phyloP scores from a whole-genome alignment of 2,888 invertebrate species.

The Spilosoma lubricipeda region DNA sequence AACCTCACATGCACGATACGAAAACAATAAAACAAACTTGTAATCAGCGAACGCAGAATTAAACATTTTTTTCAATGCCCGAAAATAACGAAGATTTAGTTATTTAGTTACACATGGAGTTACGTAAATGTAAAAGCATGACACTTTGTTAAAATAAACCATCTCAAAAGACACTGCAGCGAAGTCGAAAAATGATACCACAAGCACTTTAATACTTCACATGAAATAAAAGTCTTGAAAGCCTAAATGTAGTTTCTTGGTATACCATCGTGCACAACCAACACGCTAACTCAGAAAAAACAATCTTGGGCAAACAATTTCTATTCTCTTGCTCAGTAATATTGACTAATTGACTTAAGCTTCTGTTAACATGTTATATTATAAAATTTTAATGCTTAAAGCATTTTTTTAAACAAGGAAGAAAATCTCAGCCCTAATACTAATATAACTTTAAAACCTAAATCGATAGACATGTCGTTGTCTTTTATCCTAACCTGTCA shows the following conservation, averaged over 20 bases:
- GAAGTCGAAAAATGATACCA: constrained; percentile 30
- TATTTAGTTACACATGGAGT: constrained; percentile 16
- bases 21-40: constrained; percentile 29
- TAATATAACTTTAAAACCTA: not conserved
- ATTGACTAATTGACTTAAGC: too few species aligned
- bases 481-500: too few species aligned
- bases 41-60: constrained; percentile 5
- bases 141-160: constrained; percentile 8
- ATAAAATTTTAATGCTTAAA: not conserved
- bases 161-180: constrained; percentile 38
- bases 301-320: too few species aligned
- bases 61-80: not conserved
- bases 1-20: constrained; percentile 47
- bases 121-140: constrained; percentile 10
- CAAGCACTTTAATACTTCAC: constrained; percentile 34
- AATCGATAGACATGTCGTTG: not conserved
- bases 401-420: not conserved
- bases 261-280: constrained; percentile 2
- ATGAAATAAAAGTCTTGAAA: not conserved
- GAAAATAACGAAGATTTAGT: not conserved
- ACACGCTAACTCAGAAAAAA: not conserved
- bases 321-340: too few species aligned
- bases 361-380: too few species aligned
- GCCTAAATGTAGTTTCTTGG: not conserved
- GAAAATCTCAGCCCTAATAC: not conserved